These are phyloP conservation scores for Phalangium opilio DNA, from an alignment of 2,888 invertebrate species.

Conservation along the genomic window DNA sequence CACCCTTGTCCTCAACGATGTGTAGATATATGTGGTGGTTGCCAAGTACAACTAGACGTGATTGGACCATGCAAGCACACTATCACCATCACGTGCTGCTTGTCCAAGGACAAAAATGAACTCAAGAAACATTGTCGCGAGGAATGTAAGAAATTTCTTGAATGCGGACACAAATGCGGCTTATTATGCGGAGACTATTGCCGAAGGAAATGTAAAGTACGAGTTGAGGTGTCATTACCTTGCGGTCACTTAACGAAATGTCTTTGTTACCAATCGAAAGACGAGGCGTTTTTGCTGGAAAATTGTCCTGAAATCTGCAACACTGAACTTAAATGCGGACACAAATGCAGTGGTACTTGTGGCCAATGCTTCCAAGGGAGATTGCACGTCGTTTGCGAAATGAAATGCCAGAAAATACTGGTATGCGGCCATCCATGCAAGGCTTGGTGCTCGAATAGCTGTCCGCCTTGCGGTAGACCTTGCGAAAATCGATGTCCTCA, in stretches of 20 bases:
- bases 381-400: slow-evolving; percentile 27
- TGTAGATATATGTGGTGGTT: too few relatives aligned
- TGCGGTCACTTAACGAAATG: too few relatives aligned
- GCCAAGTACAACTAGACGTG: not conserved
- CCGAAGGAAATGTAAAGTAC: not conserved
- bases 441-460: slow-evolving; percentile 27
- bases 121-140: too few relatives aligned
- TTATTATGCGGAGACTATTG: not conserved
- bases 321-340: slow-evolving; percentile 24
- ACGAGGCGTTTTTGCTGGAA: not conserved
- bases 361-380: slow-evolving; percentile 28
- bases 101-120: too few relatives aligned
- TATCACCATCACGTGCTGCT: slow-evolving; percentile 4
- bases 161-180: too few relatives aligned
- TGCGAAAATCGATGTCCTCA: slow-evolving; percentile 29
- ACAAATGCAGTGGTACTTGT: slow-evolving; percentile 29
- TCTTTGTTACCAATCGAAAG: too few relatives aligned
- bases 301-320: slow-evolving; percentile 22
- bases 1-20: slow-evolving; percentile 23
- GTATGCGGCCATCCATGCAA: slow-evolving; percentile 32
- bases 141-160: too few relatives aligned
- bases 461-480: slow-evolving; percentile 28
- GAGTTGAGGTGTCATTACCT: too few relatives aligned
- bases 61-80: slow-evolving; percentile 7
- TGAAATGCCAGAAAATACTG: slow-evolving; percentile 27